Evolutionary conservation across 30 jellyfish, hydroid and myxozoan genomes (phyloP).

Genomic region (Sanderia malayensis): DNA sequence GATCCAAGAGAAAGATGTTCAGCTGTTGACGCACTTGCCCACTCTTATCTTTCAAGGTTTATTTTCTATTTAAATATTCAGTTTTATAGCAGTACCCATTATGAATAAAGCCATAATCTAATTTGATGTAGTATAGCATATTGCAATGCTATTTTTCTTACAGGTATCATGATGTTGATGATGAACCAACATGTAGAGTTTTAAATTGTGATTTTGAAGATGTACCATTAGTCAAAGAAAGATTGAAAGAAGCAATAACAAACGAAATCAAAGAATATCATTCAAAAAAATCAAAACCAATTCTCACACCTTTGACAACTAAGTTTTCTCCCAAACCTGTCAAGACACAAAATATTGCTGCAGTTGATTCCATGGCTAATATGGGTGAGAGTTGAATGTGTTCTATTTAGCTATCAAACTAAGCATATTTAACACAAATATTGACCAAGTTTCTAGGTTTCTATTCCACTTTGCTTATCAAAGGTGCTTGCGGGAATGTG

Average conservation of each 20-base stretch:
- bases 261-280: slow-evolving; percentile 79
- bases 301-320: slow-evolving; percentile 79
- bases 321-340: slow-evolving; percentile 36
- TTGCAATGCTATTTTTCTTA: not conserved
- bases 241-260: slow-evolving; percentile 59
- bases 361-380: not conserved
- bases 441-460: too few relatives aligned
- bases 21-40: slow-evolving; percentile 69
- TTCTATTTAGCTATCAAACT: not conserved
- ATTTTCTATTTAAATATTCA: too few relatives aligned
- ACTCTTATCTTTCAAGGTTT: slow-evolving; percentile 71
- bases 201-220: slow-evolving; percentile 65
- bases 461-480: too few relatives aligned
- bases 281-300: slow-evolving; percentile 71
- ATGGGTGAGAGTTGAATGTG: not conserved
- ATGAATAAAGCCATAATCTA: too few relatives aligned
- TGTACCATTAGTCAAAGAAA: slow-evolving; percentile 57
- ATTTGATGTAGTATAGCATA: too few relatives aligned
- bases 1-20: slow-evolving; percentile 84
- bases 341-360: not conserved
- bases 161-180: slow-evolving; percentile 90
- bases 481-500: slow-evolving; percentile 19
- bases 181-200: slow-evolving; percentile 82
- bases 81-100: too few relatives aligned
- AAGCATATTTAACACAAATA: too few relatives aligned